Conservation (phyloP, 2,888 invertebrate species). For the Hemicrepidius hirtus region DNA sequence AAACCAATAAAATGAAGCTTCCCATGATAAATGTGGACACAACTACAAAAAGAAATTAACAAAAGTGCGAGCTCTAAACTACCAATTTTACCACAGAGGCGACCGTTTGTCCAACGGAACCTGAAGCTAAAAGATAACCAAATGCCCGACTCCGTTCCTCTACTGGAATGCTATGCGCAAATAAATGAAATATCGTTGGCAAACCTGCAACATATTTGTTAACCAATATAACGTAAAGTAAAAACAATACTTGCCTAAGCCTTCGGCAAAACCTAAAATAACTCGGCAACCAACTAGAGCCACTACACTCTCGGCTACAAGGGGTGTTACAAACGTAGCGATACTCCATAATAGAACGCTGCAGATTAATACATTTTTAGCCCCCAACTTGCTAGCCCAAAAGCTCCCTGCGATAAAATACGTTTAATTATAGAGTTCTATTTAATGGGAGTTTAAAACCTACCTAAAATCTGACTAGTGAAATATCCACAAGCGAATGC, state of each 20-base stretch:
- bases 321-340: constrained; percentile 81
- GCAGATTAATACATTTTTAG: constrained; percentile 79
- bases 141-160: constrained; percentile 84
- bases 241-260: constrained; percentile 75
- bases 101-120: constrained; percentile 84
- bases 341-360: constrained; percentile 84
- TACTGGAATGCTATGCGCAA: constrained; percentile 82
- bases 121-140: constrained; percentile 82
- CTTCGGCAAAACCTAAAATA: constrained; percentile 83
- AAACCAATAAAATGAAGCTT: constrained; percentile 80
- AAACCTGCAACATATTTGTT: constrained; percentile 74
- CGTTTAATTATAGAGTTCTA: background rate
- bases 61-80: too few species aligned
- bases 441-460: background rate
- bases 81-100: constrained; percentile 77
- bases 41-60: constrained; percentile 69
- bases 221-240: background rate
- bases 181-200: constrained; percentile 85
- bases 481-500: constrained; percentile 86
- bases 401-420: constrained; percentile 75
- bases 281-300: constrained; percentile 79
- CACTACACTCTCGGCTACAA: constrained; percentile 79
- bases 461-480: constrained; percentile 80
- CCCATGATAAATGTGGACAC: constrained; percentile 82
- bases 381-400: constrained; percentile 81